A percentile compares a stretch with the other conserved stretches of the same genome.
These are phyloP conservation scores for Macrophya alboannulata DNA, from an alignment of 2,888 invertebrate genomes.

Conservation along the genomic window DNA sequence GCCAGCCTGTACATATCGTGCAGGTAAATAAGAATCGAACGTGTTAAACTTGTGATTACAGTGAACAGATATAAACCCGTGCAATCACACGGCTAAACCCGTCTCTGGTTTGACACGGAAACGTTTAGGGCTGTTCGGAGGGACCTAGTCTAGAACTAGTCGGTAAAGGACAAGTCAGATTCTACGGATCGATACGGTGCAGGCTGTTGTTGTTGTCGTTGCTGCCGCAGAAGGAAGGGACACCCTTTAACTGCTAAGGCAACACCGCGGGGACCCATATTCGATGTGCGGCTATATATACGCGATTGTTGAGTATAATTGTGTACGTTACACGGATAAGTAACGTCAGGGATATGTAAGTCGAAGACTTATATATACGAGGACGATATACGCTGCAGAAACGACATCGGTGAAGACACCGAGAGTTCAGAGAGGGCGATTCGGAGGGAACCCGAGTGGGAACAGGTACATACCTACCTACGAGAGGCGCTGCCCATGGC, in stretches of 20 bases:
- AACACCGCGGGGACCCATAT: not conserved
- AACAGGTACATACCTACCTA: slow-evolving; percentile 48
- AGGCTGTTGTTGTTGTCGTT: slow-evolving; percentile 38
- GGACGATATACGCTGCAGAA: not conserved
- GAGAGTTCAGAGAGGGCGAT: slow-evolving; percentile 33
- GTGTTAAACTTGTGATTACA: slow-evolving; percentile 12
- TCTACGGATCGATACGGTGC: slow-evolving; percentile 33
- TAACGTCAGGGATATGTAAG: not conserved
- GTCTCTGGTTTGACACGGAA: slow-evolving; percentile 24
- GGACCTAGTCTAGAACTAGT: too few species aligned
- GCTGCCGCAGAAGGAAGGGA: slow-evolving; percentile 20
- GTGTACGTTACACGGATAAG: not conserved
- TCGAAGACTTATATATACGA: not conserved
- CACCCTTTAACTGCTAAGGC: slow-evolving; percentile 37
- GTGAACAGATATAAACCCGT: not conserved
- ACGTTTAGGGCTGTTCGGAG: slow-evolving; percentile 31
- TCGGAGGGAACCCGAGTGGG: not conserved
- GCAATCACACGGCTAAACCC: not conserved
- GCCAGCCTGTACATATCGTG: too few species aligned
- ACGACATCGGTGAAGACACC: slow-evolving; percentile 32
- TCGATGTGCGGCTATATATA: not conserved
- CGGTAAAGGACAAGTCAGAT: slow-evolving; percentile 49
- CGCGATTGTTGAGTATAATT: not conserved
- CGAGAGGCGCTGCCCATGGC: slow-evolving; percentile 62
- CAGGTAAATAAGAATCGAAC: not conserved